phyloP scores from a whole-genome alignment of 2,113 vertebrate genomes.

The Scartelaos histophorus region DNA sequence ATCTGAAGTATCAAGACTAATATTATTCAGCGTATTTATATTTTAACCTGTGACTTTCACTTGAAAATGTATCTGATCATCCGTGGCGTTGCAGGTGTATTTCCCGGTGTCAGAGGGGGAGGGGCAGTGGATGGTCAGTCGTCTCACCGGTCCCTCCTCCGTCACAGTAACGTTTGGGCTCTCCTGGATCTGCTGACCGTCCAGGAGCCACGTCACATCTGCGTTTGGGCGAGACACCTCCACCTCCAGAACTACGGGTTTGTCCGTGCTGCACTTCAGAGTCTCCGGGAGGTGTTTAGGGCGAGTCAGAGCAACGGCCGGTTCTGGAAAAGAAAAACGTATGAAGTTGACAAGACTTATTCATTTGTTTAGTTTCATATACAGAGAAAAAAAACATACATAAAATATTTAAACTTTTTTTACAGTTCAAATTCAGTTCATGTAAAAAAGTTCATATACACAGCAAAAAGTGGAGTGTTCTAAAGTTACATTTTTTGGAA shows the following conservation, averaged over 20 bases:
- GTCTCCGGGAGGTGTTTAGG: conserved; percentile 34
- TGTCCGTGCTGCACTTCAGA: conserved; percentile 55
- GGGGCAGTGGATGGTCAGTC: conserved; percentile 67
- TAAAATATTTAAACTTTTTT: too few relatives aligned
- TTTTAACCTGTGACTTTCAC: conserved; percentile 84
- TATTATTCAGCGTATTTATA: too few relatives aligned
- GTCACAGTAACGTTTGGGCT: conserved; percentile 56
- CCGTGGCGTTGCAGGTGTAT: conserved; percentile 79
- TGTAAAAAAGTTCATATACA: too few relatives aligned
- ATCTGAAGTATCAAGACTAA: too few relatives aligned
- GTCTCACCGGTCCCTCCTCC: conserved; percentile 62
- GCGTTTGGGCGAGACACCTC: conserved; percentile 70
- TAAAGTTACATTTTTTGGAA: too few relatives aligned
- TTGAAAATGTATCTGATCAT: conserved; percentile 79
- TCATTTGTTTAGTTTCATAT: neutral
- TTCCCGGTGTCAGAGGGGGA: conserved; percentile 71
- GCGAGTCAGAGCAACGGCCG: conserved; percentile 59
- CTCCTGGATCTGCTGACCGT: conserved; percentile 66
- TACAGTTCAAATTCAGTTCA: too few relatives aligned
- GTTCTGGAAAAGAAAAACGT: conserved; percentile 51
- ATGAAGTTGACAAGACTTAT: neutral
- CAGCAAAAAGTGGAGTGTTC: too few relatives aligned
- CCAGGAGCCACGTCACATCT: conserved; percentile 71
- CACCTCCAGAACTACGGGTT: conserved; percentile 68
- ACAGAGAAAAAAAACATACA: neutral